phyloP scores from a whole-genome alignment of 2,797 vertebrate genomes.

The Tolypeutes matacus region DNA sequence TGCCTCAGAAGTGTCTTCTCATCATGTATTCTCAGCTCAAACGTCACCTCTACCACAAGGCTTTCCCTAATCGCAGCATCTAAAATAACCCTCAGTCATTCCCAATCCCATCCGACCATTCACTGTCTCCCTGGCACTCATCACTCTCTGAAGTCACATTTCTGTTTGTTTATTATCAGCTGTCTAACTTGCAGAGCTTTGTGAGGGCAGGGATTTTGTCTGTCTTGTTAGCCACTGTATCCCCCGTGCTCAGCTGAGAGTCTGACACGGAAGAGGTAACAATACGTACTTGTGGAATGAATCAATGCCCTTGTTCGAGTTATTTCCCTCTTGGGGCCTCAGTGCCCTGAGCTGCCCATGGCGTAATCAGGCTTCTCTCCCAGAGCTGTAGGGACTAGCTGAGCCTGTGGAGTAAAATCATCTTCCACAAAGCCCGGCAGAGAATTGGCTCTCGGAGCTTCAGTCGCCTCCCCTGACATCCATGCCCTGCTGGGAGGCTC shows the following conservation, averaged over 20 bases:
- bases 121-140: neutral
- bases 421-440: neutral
- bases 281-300: neutral
- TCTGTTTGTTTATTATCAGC: neutral
- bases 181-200: neutral
- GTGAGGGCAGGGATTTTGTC: neutral
- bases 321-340: neutral
- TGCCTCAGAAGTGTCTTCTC: neutral
- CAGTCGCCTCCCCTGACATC: neutral
- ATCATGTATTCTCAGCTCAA: neutral
- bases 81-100: neutral
- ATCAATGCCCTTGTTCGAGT: neutral
- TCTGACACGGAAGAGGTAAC: neutral
- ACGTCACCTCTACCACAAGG: neutral
- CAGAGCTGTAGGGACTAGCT: rapidly evolving
- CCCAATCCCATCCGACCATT: neutral
- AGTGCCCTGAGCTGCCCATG: rapidly evolving
- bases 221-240: neutral
- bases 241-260: neutral
- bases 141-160: neutral
- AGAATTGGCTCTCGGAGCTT: neutral
- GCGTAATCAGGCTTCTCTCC: neutral
- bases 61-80: neutral
- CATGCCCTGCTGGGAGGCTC: neutral
- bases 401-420: rapidly evolving